A percentile compares a stretch with the other conserved stretches of the same genome.
These are phyloP conservation scores for Drosophila nebulosa DNA, from an alignment of 1,140 invertebrate genomes.

Conservation along the genomic window DNA sequence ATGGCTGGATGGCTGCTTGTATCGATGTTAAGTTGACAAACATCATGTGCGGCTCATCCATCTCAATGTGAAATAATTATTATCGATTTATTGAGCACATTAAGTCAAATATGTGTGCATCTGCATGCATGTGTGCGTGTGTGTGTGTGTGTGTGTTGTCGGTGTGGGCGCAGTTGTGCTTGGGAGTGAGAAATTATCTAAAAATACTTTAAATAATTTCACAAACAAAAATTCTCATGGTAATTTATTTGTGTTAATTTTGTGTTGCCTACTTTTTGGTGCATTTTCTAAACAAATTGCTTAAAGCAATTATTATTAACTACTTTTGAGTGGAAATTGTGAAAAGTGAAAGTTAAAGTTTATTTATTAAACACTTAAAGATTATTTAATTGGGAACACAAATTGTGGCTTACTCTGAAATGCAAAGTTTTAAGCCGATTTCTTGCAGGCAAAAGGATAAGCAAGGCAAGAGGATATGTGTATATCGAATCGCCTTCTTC, in stretches of 20 bases:
- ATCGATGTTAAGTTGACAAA: slow-evolving; percentile 9
- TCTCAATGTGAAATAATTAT: slow-evolving; percentile 47
- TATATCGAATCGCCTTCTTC: too few species aligned
- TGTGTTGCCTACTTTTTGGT: too few species aligned
- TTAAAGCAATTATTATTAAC: too few species aligned
- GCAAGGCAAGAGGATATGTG: too few species aligned
- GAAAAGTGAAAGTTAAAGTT: too few species aligned
- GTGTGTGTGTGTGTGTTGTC: not conserved
- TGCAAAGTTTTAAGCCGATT: too few species aligned
- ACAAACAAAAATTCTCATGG: not conserved
- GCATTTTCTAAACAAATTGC: too few species aligned
- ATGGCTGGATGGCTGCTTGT: not conserved
- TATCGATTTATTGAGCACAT: slow-evolving; percentile 35
- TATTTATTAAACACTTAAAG: too few species aligned
- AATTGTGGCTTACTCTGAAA: too few species aligned
- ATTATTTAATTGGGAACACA: too few species aligned
- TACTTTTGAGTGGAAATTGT: too few species aligned
- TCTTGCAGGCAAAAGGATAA: too few species aligned
- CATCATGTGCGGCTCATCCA: slow-evolving; percentile 9
- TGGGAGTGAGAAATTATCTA: not conserved
- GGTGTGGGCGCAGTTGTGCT: not conserved
- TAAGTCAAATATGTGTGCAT: not conserved
- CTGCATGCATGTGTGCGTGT: not conserved
- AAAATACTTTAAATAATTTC: not conserved
- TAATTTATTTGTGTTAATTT: not conserved